phyloP scores from a whole-genome alignment of 92 coral and sea anemone genomes.

The Zoanthus solanderi region DNA sequence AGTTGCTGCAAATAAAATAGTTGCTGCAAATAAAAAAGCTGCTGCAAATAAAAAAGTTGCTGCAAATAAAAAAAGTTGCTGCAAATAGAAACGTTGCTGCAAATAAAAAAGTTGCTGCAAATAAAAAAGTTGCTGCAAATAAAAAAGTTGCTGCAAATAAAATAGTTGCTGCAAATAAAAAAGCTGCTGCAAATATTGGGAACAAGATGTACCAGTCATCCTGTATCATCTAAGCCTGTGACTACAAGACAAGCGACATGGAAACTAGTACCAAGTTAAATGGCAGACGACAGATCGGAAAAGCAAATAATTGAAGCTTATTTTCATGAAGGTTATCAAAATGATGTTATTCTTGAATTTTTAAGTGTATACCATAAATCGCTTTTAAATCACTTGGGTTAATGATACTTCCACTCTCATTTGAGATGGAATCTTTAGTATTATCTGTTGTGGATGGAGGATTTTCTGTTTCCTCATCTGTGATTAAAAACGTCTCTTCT shows the following conservation, averaged over 20 bases:
- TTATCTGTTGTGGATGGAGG: background rate
- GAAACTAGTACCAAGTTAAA: background rate
- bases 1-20: too few relatives aligned
- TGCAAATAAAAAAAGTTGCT: too few relatives aligned
- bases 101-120: too few relatives aligned
- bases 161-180: background rate
- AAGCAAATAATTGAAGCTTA: conserved; percentile 41
- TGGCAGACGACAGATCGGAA: conserved; percentile 33
- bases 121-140: too few relatives aligned
- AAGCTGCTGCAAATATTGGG: background rate
- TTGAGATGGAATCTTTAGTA: background rate
- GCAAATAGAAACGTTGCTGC: too few relatives aligned
- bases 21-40: too few relatives aligned
- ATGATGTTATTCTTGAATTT: conserved; percentile 50
- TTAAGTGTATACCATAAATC: conserved; percentile 1
- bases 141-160: too few relatives aligned
- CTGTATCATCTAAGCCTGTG: too few relatives aligned
- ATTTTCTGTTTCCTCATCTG: background rate
- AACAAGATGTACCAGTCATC: too few relatives aligned
- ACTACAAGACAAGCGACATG: background rate
- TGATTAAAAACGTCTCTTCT: conserved; percentile 24
- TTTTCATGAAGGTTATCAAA: conserved; percentile 54
- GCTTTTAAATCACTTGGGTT: conserved; percentile 11
- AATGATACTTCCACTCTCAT: background rate
- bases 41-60: too few relatives aligned